Base-by-base conservation (phyloP, 2,888 invertebrate species). In the Desoria tigrina region DNA sequence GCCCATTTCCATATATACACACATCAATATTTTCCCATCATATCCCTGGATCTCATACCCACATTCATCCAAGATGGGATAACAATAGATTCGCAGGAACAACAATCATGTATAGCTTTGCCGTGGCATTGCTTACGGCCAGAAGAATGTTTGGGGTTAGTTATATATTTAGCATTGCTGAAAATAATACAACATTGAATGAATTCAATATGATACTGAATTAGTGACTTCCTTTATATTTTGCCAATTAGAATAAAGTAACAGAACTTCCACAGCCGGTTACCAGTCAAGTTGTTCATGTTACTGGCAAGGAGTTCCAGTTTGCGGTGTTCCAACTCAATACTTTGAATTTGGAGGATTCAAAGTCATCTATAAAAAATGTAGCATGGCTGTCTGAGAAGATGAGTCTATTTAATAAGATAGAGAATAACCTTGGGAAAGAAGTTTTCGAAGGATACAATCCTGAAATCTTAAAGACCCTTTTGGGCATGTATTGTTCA, bases 291-390 rank as follows among this genome's bases (percentile, higher is more conserved):
- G 88, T 89, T 78, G 84, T 95, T 72, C 90, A 92, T 75, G 88
- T 90, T 2, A 88, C 93, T 78, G 89, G 92, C 1, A 83, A 85
- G 73, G 81, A 83, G 45, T 91, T 90, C 78, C 88, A 92, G 78
- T 93, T 94, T 79, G 88, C 89, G 3, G 85, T 92, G 21, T 86
- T 90, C 65, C 93, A 96, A 81, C 82, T 96, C 16, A 92, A 93
- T 77, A 90, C 90, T 0, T 81, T 92, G 39, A 85, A 90, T 79
- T 80, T 91, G 2, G 74, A 81, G 79, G 81, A 82, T 72, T 83
- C 84, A 1, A 79, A n/a, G 7, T 27, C 63, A 1, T 85, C 85
- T 27, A n/a, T n/a, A n/a, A 90, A 87, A 78, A 96, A 96, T 81
- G 84, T 89, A 72, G 91, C 90, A 86, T 95, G 90, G 85, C 85